Evolutionary conservation across 1,140 invertebrate species (phyloP).

Genomic region (Heliconius himera): DNA sequence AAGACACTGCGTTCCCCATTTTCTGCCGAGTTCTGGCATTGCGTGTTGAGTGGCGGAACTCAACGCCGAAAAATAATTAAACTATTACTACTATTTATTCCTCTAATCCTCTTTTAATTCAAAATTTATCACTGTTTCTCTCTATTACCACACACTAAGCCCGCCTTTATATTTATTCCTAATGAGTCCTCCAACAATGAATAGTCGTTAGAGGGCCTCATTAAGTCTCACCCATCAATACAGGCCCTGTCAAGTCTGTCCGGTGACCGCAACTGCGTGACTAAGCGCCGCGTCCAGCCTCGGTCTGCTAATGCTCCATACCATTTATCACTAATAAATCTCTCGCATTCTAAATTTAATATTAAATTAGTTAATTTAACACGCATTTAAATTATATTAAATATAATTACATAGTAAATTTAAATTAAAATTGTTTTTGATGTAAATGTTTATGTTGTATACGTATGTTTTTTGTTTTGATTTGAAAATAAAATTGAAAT

Average conservation of each 20-base stretch:
- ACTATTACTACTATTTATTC: not conserved
- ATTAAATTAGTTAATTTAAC: conserved; percentile 7
- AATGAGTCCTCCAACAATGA: not conserved
- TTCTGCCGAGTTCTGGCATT: too few species aligned
- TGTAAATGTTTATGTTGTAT: not conserved
- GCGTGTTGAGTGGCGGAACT: too few species aligned
- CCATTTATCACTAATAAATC: conserved; percentile 27
- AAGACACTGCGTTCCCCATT: too few species aligned
- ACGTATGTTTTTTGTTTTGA: not conserved
- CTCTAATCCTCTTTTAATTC: not conserved
- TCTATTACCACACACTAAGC: not conserved
- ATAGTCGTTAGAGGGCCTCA: conserved; percentile 14
- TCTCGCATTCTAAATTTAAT: conserved; percentile 5
- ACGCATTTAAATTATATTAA: not conserved
- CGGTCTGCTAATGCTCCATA: conserved; percentile 15
- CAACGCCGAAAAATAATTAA: too few species aligned
- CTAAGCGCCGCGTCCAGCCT: conserved; percentile 25
- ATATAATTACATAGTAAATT: not conserved
- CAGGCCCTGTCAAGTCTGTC: conserved; percentile 23
- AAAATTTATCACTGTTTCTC: not conserved
- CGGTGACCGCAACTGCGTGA: conserved; percentile 47
- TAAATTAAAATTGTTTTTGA: not conserved
- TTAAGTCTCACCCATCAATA: conserved; percentile 28
- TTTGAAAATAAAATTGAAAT: too few species aligned
- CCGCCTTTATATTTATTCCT: not conserved